Conservation (phyloP, 1,140 invertebrate species). For the Diachasmimorpha longicaudata region DNA sequence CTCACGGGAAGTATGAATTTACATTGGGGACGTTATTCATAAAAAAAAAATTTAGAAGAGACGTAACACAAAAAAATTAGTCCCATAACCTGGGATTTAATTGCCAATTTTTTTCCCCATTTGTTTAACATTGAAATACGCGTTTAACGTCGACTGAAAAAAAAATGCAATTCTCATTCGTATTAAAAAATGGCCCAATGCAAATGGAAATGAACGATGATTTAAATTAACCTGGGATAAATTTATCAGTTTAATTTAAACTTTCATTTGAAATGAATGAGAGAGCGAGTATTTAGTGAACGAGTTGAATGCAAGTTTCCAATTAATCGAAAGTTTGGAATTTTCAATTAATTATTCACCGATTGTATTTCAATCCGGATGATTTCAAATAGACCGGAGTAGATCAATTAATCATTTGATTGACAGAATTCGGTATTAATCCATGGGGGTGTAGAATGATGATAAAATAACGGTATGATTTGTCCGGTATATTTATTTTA, state of each 20-base stretch:
- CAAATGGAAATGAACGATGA: background rate
- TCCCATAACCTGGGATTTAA: background rate
- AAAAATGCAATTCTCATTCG: background rate
- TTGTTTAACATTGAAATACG: background rate
- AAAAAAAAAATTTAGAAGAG: background rate
- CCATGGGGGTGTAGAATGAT: background rate
- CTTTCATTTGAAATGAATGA: background rate
- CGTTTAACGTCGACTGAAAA: background rate
- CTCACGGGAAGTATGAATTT: background rate
- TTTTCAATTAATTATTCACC: background rate
- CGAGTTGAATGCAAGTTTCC: background rate
- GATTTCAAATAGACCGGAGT: background rate
- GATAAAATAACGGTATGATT: background rate
- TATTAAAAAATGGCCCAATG: background rate
- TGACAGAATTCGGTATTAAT: too few relatives aligned
- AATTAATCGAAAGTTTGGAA: background rate
- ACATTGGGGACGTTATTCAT: background rate
- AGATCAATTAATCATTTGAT: background rate
- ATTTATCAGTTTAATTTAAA: background rate
- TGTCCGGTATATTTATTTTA: background rate
- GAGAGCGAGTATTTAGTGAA: background rate
- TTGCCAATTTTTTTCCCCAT: background rate
- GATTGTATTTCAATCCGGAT: background rate
- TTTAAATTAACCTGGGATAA: too few relatives aligned
- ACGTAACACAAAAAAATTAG: background rate